Base-by-base conservation (phyloP, 2,113 vertebrate genomes). In the Centrocercus urophasianus region DNA sequence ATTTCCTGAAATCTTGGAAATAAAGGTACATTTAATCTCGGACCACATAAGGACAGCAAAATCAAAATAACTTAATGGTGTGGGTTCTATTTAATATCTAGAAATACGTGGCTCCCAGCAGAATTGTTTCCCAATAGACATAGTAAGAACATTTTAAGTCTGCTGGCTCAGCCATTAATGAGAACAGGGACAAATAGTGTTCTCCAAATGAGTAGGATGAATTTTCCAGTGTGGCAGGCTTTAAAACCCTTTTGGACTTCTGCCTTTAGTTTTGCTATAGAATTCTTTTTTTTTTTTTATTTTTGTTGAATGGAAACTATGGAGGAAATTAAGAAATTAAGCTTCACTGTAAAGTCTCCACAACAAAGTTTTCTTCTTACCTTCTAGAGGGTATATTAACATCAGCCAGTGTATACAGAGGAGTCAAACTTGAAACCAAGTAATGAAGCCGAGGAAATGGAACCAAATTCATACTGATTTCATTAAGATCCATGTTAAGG, bases 401-500 rank as follows among this genome's bases (percentile, higher is more conserved):
- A 96, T 99, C 98, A 63, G 99, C 98, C 87, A 99, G 78, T 0
- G 98, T 98, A 97, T 99, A 99, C 11, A 99, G 97, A 67, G 99
- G 99, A 42, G 99, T 99, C 60, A 99, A 98, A 83, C 99, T 99
- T 83, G 99, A 98, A 89, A 99, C 98, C 72, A 99, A 98, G 95
- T 99, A 99, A 97, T 99, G 99, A 80, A 99, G 97, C 42, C 96
- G 98, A 61, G 99, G 99, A 97, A 99, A 99, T 4, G 99, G 99
- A 78, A 99, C 99, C 97, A 99, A 97, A 96, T 99, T 99, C 98
- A 99, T 99, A 81, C 98, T 98, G 63, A 99, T 99, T 98, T 99
- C 99, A 95, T 99, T 99, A 93, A 99, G 98, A 96, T 99, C 99
- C 99, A 99, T 99, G 94, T 99, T 99, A 90, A 99, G 98, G 12